Evolutionary conservation across 2,113 vertebrate species (phyloP).

Genomic region (Rhizomys pruinosus): DNA sequence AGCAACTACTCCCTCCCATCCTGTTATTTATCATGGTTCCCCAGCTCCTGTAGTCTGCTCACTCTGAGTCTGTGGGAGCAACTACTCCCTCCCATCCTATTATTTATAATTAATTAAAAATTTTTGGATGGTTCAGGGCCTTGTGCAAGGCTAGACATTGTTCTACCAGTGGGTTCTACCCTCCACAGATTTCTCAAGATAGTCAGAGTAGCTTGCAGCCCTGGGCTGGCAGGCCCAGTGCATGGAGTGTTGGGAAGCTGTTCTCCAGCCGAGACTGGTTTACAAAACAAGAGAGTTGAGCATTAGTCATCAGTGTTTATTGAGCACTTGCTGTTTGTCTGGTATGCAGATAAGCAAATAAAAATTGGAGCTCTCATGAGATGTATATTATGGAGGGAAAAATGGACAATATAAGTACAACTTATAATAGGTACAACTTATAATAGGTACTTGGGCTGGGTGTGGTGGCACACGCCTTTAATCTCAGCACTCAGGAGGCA

Average conservation of each 20-base stretch:
- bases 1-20: background rate
- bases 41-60: background rate
- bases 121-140: background rate
- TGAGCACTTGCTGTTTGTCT: background rate
- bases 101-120: background rate
- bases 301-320: background rate
- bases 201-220: conserved; percentile 23
- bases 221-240: background rate
- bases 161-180: background rate
- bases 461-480: too few relatives aligned
- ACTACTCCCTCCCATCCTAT: too few relatives aligned
- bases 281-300: background rate
- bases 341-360: background rate
- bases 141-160: background rate
- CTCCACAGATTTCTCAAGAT: background rate
- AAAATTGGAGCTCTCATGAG: background rate
- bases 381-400: conserved; percentile 29
- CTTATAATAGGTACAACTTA: too few relatives aligned
- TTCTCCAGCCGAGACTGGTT: background rate
- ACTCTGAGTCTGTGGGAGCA: background rate
- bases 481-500: too few relatives aligned
- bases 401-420: background rate
- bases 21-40: background rate
- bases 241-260: background rate
- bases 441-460: too few relatives aligned